Evolutionary conservation across 2,888 invertebrate species (phyloP).

Genomic region (Nasonia oneida): DNA sequence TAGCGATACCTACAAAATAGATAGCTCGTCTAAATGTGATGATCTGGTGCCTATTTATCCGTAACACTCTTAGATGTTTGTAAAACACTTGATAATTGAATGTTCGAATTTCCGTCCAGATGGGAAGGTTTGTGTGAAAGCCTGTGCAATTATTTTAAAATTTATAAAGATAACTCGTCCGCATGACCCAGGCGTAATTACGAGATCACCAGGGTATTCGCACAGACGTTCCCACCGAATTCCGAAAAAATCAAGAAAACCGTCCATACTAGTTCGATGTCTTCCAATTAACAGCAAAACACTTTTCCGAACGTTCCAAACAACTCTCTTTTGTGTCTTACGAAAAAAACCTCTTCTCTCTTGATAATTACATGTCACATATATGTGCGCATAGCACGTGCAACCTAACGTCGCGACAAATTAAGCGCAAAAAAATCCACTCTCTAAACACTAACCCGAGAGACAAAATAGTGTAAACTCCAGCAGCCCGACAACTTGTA

Average conservation of each 20-base stretch:
- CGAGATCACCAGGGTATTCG: background rate
- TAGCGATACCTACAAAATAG: constrained; percentile 5
- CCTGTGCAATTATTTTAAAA: background rate
- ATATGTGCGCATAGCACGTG: background rate
- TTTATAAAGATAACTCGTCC: no score
- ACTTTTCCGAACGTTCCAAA: background rate
- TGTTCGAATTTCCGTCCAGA: constrained; percentile 33
- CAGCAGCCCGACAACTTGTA: constrained; percentile 24
- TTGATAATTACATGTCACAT: no score
- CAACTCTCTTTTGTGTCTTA: background rate
- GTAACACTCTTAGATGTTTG: constrained; percentile 26
- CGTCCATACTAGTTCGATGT: constrained; percentile 32
- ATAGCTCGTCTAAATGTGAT: constrained; percentile 43
- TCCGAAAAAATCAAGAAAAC: background rate
- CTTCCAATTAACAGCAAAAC: constrained; percentile 24
- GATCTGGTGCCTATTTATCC: constrained; percentile 16
- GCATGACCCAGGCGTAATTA: no score
- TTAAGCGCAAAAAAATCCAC: background rate
- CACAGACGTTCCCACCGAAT: background rate
- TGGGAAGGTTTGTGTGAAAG: constrained; percentile 16
- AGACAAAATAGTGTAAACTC: background rate
- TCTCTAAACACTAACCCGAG: background rate
- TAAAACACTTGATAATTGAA: background rate
- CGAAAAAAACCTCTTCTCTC: no score
- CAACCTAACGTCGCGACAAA: background rate